A percentile compares a stretch with the other conserved stretches of the same genome.
These are phyloP conservation scores for Moxostoma hubbsi DNA, from an alignment of 2,797 vertebrate genomes.

Conservation along the genomic window DNA sequence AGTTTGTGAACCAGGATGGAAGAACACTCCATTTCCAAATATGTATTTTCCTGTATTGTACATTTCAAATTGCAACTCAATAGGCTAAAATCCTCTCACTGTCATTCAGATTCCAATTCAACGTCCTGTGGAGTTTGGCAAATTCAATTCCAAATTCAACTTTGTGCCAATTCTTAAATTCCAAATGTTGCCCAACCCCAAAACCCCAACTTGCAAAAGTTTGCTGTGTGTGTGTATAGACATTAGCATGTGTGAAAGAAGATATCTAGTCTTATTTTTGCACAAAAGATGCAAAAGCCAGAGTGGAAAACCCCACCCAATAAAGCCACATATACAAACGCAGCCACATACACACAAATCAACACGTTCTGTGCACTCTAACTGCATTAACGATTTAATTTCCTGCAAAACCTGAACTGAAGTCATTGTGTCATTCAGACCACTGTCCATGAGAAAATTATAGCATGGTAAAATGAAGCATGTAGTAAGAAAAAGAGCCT, in stretches of 20 bases:
- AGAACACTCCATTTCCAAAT: too few species aligned
- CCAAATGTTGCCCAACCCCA: too few species aligned
- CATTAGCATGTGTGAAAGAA: neutral
- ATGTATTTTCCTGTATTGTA: too few species aligned
- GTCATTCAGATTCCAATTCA: too few species aligned
- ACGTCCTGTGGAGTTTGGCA: too few species aligned
- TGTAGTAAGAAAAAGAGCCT: neutral
- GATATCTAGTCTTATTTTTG: conserved; percentile 18
- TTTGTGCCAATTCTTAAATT: too few species aligned
- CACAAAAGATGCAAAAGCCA: neutral
- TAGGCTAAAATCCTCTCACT: too few species aligned
- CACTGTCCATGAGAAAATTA: conserved; percentile 7
- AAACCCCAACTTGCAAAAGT: too few species aligned
- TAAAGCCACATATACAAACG: conserved; percentile 5
- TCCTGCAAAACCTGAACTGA: conserved; percentile 4
- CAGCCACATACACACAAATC: neutral
- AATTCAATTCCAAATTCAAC: too few species aligned
- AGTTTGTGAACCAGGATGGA: too few species aligned
- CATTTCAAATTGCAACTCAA: too few species aligned
- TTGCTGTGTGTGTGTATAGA: too few species aligned
- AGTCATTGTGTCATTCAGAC: conserved; percentile 15
- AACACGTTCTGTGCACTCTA: conserved; percentile 5
- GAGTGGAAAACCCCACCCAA: conserved; percentile 31
- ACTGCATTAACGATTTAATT: conserved; percentile 8
- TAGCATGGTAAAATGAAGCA: conserved; percentile 1